Evolutionary conservation across 2,888 invertebrate species (phyloP).

Genomic region (Troides helena): DNA sequence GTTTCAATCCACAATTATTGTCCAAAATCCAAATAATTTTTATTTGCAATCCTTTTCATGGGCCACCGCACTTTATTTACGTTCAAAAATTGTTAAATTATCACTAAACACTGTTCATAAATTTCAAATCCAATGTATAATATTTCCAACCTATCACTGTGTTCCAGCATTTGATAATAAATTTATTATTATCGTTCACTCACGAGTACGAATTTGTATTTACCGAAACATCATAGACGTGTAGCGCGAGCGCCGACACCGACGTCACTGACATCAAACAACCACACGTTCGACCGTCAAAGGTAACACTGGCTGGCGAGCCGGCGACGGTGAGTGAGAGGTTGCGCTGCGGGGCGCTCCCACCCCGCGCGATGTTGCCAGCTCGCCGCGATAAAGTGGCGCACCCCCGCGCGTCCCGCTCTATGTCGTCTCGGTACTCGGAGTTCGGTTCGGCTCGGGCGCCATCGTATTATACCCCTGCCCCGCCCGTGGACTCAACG

Average conservation of each 20-base stretch:
- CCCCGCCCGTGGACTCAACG: constrained; percentile 74
- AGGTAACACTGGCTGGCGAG: constrained; percentile 82
- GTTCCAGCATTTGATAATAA: constrained; percentile 84
- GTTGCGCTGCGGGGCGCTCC: constrained; percentile 78
- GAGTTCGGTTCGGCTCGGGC: constrained; percentile 72
- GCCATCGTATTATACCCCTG: constrained; percentile 70
- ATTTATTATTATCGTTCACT: constrained; percentile 71
- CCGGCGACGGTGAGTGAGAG: constrained; percentile 82
- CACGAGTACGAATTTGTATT: constrained; percentile 75
- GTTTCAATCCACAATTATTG: constrained; percentile 51
- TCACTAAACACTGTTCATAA: constrained; percentile 70
- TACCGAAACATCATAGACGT: constrained; percentile 78
- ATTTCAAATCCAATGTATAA: constrained; percentile 71
- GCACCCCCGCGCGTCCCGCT: constrained; percentile 76
- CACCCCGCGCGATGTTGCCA: constrained; percentile 79
- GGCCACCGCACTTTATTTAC: constrained; percentile 71
- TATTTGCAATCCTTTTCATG: constrained; percentile 69
- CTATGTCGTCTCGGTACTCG: constrained; percentile 73
- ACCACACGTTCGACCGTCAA: constrained; percentile 79
- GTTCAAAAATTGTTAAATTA: constrained; percentile 55
- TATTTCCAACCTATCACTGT: constrained; percentile 82
- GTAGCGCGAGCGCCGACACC: constrained; percentile 77
- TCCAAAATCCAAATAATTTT: constrained; percentile 64
- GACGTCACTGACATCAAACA: constrained; percentile 77
- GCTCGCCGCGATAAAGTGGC: constrained; percentile 78